Conservation (phyloP, 1,140 invertebrate species). For the Drosophila asahinai region DNA sequence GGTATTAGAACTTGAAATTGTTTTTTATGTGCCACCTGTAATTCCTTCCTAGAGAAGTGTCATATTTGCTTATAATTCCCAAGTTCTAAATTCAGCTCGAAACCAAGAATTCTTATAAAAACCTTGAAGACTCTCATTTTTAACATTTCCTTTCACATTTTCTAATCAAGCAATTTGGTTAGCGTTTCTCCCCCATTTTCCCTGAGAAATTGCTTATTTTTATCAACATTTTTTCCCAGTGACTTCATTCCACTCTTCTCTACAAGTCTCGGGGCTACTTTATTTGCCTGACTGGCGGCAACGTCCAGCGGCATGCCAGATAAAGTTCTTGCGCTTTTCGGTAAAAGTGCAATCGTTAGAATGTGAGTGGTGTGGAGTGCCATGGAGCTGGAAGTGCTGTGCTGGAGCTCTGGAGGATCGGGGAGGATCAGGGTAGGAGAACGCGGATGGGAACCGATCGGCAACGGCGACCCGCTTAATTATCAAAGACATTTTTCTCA, state of each 20-base stretch:
- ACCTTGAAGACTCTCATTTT: background rate
- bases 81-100: background rate
- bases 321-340: conserved; percentile 81
- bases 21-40: background rate
- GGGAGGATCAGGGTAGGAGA: background rate
- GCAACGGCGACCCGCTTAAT: conserved; percentile 72
- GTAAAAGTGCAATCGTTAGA: conserved; percentile 81
- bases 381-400: conserved; percentile 6
- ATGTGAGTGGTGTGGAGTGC: conserved; percentile 57
- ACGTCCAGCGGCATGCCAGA: conserved; percentile 66
- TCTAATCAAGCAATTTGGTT: background rate
- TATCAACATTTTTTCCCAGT: conserved; percentile 19
- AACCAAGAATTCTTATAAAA: background rate
- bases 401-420: conserved; percentile 4
- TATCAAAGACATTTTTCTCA: conserved; percentile 77
- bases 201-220: too few relatives aligned
- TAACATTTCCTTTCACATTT: background rate
- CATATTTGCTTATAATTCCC: background rate
- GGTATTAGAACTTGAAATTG: background rate
- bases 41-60: too few relatives aligned
- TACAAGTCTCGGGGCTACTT: conserved; percentile 39
- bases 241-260: conserved; percentile 26
- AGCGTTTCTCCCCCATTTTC: background rate
- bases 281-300: conserved; percentile 60
- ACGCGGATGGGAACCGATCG: conserved; percentile 34